Evolutionary conservation across 1,140 invertebrate species (phyloP), one percentile per base, ranked within the genome.

Genomic region (Hycleus phaleratus): DNA sequence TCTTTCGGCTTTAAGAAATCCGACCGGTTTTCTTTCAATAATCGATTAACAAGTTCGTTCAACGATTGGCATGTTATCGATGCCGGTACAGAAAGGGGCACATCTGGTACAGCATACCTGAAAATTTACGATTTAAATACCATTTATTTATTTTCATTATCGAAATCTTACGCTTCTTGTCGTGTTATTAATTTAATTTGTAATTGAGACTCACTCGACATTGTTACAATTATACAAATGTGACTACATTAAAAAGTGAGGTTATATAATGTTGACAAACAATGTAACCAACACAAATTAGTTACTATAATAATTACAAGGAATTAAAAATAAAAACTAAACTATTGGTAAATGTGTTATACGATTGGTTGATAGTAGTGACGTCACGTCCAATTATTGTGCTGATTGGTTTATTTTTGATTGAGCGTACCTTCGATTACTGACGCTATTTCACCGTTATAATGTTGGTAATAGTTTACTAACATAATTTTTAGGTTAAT

Each of bases 31-130:
- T 88, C 85, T 74, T 82, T 83, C 26, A 95, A 69, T 53, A 95
- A 68, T 52, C 86, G 82, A 78, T 95, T 94, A 5, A 96, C 73
- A 26, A 95, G 77, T 50, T 79, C 81, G 73, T 92, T 94, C 3
- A 96, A 75, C 51, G 90, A 87, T 47, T 79, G 74, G 5, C 79
- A 71, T 46, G 82, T 77, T 8, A 92, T 81, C 50, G 79, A 82
- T 39, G 82, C 79, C 46, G 88, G 84, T 10, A 95, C 85, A 7
- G 90, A 87, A 69, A 89, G 86, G 0, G 91, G 88, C 63, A 82
- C 82, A 76, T 94, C 88, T 9, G 92, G 85, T 46, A 95, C 84
- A 8, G 92, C 87, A 83, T 87, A 94, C 60, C 92, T 96, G 56
- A 73, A 63, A 55, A 65, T 62, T 26, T 62, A 68, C 39, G 58